A percentile compares a stretch with the other conserved stretches of the same genome.
These are phyloP conservation scores for Odontomyia ornata DNA, from an alignment of 2,888 invertebrate genomes.

Conservation along the genomic window DNA sequence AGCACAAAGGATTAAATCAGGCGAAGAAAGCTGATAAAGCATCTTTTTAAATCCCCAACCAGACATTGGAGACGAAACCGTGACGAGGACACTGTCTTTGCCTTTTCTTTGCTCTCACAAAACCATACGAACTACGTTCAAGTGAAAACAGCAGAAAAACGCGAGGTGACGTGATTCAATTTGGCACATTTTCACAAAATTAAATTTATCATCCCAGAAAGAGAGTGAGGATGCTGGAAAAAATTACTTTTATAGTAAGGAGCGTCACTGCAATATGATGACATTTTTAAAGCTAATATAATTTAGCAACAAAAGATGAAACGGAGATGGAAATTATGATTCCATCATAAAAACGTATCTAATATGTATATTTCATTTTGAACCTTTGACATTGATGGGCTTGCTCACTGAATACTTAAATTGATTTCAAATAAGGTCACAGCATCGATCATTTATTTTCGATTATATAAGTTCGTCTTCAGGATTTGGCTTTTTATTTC, in stretches of 20 bases:
- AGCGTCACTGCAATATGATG: not conserved
- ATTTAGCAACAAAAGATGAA: not conserved
- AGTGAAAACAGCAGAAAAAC: not conserved
- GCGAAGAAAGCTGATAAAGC: constrained; percentile 37
- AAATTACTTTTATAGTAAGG: not conserved
- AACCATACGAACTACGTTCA: too few species aligned
- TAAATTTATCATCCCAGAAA: constrained; percentile 24
- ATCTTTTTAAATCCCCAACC: not conserved
- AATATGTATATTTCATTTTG: too few species aligned
- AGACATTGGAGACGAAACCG: too few species aligned
- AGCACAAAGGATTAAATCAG: constrained; percentile 43
- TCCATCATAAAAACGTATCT: too few species aligned
- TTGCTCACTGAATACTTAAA: too few species aligned
- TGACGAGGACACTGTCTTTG: too few species aligned
- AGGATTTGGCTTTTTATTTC: too few species aligned
- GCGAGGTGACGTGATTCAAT: constrained; percentile 5
- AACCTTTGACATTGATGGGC: too few species aligned
- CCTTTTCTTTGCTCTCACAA: too few species aligned
- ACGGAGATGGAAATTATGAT: not conserved
- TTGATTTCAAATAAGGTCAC: too few species aligned
- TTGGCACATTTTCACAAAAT: constrained; percentile 19
- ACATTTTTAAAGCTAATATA: not conserved
- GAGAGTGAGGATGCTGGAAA: not conserved
- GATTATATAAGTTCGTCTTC: too few species aligned
- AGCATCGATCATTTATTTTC: too few species aligned